Evolutionary conservation across 2,888 invertebrate genomes (phyloP).

Genomic region (Achlya flavicornis): DNA sequence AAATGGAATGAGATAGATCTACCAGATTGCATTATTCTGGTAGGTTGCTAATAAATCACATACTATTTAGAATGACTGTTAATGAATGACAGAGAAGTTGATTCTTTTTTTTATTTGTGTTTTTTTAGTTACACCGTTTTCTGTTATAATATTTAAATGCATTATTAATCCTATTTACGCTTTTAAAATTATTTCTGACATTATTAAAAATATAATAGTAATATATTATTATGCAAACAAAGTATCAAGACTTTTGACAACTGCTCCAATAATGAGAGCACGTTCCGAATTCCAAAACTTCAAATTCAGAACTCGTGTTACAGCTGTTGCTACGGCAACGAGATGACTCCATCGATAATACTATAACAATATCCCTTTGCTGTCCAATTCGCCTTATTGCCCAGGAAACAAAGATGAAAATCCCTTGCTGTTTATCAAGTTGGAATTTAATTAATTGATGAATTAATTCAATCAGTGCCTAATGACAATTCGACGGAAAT

Average conservation of each 20-base stretch:
- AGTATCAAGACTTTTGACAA: slow-evolving; percentile 3
- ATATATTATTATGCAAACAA: background rate
- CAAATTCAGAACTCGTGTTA: slow-evolving; percentile 53
- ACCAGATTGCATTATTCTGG: too few relatives aligned
- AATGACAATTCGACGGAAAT: background rate
- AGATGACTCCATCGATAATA: slow-evolving; percentile 35
- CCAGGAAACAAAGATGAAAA: background rate
- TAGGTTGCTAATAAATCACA: too few relatives aligned
- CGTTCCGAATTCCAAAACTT: slow-evolving; percentile 51
- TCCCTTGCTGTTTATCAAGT: background rate
- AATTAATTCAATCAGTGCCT: background rate
- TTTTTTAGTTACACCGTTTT: too few relatives aligned
- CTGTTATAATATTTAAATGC: too few relatives aligned
- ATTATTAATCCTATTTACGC: background rate
- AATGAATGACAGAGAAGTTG: too few relatives aligned
- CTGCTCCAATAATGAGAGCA: slow-evolving; percentile 34
- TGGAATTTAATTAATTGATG: slow-evolving; percentile 6
- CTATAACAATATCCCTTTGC: background rate
- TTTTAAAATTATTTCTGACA: background rate
- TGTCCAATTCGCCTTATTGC: background rate
- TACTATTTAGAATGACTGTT: too few relatives aligned
- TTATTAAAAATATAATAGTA: background rate
- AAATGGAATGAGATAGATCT: too few relatives aligned
- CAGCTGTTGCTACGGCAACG: slow-evolving; percentile 49
- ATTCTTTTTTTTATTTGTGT: too few relatives aligned